phyloP scores from a whole-genome alignment of 2,888 invertebrate species.

The Cheilosia variabilis region DNA sequence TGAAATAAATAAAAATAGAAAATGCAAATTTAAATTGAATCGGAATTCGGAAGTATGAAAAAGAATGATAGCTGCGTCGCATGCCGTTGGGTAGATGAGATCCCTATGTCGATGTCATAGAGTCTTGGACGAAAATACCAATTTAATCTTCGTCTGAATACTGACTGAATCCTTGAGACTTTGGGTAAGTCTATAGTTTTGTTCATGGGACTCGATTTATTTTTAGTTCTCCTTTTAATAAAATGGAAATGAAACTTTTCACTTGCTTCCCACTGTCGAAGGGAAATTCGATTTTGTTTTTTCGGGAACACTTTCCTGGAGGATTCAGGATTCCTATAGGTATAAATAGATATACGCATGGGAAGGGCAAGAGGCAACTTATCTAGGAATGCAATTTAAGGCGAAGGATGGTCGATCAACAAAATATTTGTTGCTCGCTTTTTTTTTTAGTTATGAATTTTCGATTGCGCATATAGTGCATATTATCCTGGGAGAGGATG shows the following conservation, averaged over 20 bases:
- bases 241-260: conserved; percentile 48
- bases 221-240: conserved; percentile 24
- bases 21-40: conserved; percentile 73
- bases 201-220: conserved; percentile 2
- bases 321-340: background rate
- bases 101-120: conserved; percentile 51
- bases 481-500: background rate
- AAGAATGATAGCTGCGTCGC: conserved; percentile 46
- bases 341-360: background rate
- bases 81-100: conserved; percentile 10
- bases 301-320: background rate
- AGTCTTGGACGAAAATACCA: conserved; percentile 63
- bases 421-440: conserved; percentile 13
- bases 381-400: conserved; percentile 38
- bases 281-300: background rate
- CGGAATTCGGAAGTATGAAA: conserved; percentile 63
- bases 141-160: conserved; percentile 33
- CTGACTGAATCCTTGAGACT: conserved; percentile 54
- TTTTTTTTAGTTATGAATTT: conserved; percentile 26
- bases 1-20: conserved; percentile 36
- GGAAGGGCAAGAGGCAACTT: conserved; percentile 1
- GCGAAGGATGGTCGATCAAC: conserved; percentile 16
- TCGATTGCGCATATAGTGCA: background rate
- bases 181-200: conserved; percentile 32
- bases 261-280: background rate